Evolutionary conservation across 2,113 vertebrate genomes (phyloP), one percentile per base, ranked within the genome.

Genomic region (Syngnathus scovelli): DNA sequence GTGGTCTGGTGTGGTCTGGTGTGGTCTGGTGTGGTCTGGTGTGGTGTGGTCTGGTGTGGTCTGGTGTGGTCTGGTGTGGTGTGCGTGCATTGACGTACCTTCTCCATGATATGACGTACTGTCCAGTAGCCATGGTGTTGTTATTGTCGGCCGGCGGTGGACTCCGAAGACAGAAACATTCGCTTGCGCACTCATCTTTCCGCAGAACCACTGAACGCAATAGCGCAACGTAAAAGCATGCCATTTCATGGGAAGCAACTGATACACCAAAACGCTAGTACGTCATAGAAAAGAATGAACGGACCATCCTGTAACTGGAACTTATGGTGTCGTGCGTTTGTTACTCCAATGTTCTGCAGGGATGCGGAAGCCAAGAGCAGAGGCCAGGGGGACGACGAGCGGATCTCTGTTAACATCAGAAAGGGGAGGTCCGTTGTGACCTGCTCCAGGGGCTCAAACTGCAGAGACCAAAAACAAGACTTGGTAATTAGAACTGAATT

Each of bases 381-480:
- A 12, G 95, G 93, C 95, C 97, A 98, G 0, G 96, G 96, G 1
- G 96, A 98, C 0, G 93, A 91, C 7, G 96, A 98, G 21, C 95
- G 54, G 48, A 98, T 84, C 71, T 98, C 96, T 0, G 93, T 93
- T 95, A 98, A 94, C 84, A 98, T 69, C 72, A 98, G 88, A 86
- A 98, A 99, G 0, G 96, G 96, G 61, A 96, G 91, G 78, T 96
- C 95, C 54, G 92, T 89, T 12, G 92, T 95, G 2, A 98, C 90
- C 21, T 91, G 90, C 46, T 98, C 96, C 86, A 98, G 74, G 38
- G 93, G 91, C 83, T 98, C 95, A 78, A 98, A 90, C 97, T 99
- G 83, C 15, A 79, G 54, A 76, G 12, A 76, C 43, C n/a, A 61
- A 21, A 10, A 61, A 80, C n/a, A 72, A n/a, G 41, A 37, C 27